phyloP scores from a whole-genome alignment of 2,888 invertebrate genomes.

The Oxyscelio sp. region DNA sequence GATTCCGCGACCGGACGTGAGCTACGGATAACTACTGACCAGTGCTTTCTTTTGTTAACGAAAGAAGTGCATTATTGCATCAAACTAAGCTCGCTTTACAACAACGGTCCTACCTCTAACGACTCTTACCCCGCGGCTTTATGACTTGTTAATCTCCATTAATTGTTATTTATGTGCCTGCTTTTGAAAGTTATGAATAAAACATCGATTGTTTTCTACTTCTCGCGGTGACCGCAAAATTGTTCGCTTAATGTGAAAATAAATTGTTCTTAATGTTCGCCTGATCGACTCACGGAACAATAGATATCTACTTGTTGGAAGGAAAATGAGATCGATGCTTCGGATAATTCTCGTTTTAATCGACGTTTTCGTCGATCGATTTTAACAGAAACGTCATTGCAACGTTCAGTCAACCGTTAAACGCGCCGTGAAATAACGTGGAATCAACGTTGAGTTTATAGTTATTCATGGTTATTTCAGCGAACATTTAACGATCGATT shows the following conservation, averaged over 20 bases:
- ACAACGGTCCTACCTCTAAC: not conserved
- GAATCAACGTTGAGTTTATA: too few species aligned
- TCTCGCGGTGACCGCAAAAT: slow-evolving; percentile 26
- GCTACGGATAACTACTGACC: slow-evolving; percentile 63
- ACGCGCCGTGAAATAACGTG: too few species aligned
- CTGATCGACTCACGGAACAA: slow-evolving; percentile 6
- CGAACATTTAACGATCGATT: too few species aligned
- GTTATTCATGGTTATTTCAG: too few species aligned
- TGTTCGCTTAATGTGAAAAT: slow-evolving; percentile 22
- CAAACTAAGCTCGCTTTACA: slow-evolving; percentile 51
- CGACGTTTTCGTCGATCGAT: not conserved
- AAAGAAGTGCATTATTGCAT: slow-evolving; percentile 54
- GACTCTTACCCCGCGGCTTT: slow-evolving; percentile 33
- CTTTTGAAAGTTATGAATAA: slow-evolving; percentile 63
- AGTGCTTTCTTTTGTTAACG: slow-evolving; percentile 66
- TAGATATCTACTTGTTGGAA: slow-evolving; percentile 15
- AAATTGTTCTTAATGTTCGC: slow-evolving; percentile 25
- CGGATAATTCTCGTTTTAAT: not conserved
- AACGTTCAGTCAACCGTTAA: too few species aligned
- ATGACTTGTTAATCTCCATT: slow-evolving; percentile 48
- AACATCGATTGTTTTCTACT: slow-evolving; percentile 45
- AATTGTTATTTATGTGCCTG: slow-evolving; percentile 55
- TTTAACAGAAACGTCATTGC: too few species aligned
- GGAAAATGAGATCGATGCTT: not conserved
- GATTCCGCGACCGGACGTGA: slow-evolving; percentile 73